Base-by-base conservation (phyloP, 2,888 invertebrate genomes). In the Ectemnius cavifrons region DNA sequence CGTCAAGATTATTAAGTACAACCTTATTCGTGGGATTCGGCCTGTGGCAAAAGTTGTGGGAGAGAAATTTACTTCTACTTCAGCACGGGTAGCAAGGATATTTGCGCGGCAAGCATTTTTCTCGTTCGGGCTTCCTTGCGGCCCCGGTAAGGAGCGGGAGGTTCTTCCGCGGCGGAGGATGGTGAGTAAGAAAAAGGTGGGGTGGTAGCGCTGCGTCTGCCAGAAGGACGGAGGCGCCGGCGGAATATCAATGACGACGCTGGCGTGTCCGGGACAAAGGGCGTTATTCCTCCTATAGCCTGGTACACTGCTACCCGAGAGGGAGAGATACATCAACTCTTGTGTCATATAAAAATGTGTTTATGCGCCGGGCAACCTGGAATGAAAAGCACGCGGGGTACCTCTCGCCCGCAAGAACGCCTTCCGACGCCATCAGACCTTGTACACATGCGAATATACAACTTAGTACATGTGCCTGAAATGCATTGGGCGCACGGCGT, bases 261-360 rank as follows among this genome's bases (percentile, higher is more conserved):
- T 73, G 71, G 62, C 80, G 8, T 37, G 76, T 72, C 56, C 68
- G 69, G 84, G 84, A 87, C 85, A 85, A 86, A 88, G 80, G 80
- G 78, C 81, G 79, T 79, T 82, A 78, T 78, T 78, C 77, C 82
- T 84, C 82, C 79, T 14, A n/a, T 47, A 14, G 52, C 4, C 14
- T 80, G 77, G 77, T 78, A 75, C 37, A 37, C 73, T 56, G 65
- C 63, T 67, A 58, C 62, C 76, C 67, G 79, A 79, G 80, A 79
- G 70, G 73, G 75, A 81, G 82, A 88, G 85, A 88, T 89, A 88
- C 86, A 88, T 88, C 88, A 83, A 85, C 85, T 83, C 79, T 64
- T 82, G 84, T 84, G 87, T 88, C 87, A 85, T 87, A 88, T 89
- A 88, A 88, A 89, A 88, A 88, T 87, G 88, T 88, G 87, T 86